A percentile compares a stretch with the other conserved stretches of the same genome.
Conservation (phyloP, 2,113 vertebrate genomes). For the Pholis gunnellus region DNA sequence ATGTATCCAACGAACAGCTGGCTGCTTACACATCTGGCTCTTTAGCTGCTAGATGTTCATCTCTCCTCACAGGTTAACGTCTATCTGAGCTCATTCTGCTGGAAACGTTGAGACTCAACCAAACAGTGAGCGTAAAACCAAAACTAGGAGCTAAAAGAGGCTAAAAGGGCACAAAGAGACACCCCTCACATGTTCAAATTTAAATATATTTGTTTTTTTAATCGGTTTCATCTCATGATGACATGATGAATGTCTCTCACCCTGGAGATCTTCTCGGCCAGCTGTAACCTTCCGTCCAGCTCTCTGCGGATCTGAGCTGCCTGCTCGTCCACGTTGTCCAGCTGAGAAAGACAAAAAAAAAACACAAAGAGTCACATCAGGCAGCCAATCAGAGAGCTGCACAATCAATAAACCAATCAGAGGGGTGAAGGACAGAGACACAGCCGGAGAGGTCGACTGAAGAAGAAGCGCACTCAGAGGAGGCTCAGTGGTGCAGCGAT, state of each 20-base stretch:
- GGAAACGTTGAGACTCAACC: too few relatives aligned
- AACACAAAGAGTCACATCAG: not conserved
- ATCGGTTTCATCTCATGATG: too few relatives aligned
- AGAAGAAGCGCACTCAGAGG: too few relatives aligned
- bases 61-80: too few relatives aligned
- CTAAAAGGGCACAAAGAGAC: not conserved
- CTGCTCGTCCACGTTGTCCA: slow-evolving; percentile 98
- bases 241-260: slow-evolving; percentile 74
- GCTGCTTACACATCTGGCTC: too few relatives aligned
- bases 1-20: too few relatives aligned
- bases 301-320: slow-evolving; percentile 98
- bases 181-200: not conserved
- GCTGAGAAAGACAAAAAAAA: slow-evolving; percentile 75
- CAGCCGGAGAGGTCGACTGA: not conserved
- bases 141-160: not conserved
- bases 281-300: slow-evolving; percentile 92
- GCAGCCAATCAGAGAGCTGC: slow-evolving; percentile 3
- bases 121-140: too few relatives aligned
- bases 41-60: not conserved
- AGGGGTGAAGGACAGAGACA: not conserved
- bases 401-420: slow-evolving; percentile 10
- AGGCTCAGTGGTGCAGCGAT: not conserved
- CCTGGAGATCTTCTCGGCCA: slow-evolving; percentile 93
- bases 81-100: too few relatives aligned
- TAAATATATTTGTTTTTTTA: too few relatives aligned